Percentiles rank a stretch among this genome's conserved stretches.
phyloP scores from a whole-genome alignment of 2,113 vertebrate genomes.

The Anoplopoma fimbria region DNA sequence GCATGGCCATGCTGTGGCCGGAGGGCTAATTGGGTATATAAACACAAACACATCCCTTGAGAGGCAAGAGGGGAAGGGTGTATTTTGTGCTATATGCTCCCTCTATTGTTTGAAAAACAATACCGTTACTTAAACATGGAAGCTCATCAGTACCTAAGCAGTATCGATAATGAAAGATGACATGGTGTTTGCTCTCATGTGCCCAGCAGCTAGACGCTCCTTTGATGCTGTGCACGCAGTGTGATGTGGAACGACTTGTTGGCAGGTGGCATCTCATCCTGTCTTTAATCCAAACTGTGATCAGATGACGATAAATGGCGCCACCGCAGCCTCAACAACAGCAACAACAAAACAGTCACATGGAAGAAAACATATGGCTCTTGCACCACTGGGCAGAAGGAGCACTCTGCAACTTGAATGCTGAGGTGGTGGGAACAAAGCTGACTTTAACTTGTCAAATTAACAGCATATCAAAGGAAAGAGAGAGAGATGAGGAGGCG shows the following conservation, averaged over 20 bases:
- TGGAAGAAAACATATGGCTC: conserved; percentile 81
- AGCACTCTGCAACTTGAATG: conserved; percentile 73
- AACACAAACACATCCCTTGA: conserved; percentile 84
- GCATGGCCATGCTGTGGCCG: conserved; percentile 80
- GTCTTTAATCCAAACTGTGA: conserved; percentile 70
- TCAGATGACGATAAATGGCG: conserved; percentile 72
- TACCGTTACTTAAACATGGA: conserved; percentile 50
- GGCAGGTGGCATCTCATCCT: conserved; percentile 75
- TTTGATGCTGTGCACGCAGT: conserved; percentile 55
- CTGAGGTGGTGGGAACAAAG: conserved; percentile 77
- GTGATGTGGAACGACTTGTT: conserved; percentile 60
- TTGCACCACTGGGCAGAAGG: conserved; percentile 78
- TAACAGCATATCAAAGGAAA: conserved; percentile 74
- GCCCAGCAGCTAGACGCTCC: conserved; percentile 46
- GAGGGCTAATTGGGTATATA: conserved; percentile 85
- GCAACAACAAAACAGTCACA: conserved; percentile 63
- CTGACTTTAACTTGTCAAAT: conserved; percentile 83
- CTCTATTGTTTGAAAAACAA: conserved; percentile 47
- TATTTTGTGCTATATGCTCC: conserved; percentile 57
- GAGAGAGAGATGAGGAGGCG: conserved; percentile 20
- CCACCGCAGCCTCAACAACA: conserved; percentile 47
- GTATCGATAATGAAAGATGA: conserved; percentile 67
- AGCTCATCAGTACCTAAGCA: conserved; percentile 45
- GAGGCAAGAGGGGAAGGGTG: conserved; percentile 62
- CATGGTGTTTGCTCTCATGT: conserved; percentile 51